Evolutionary conservation across 2,797 vertebrate genomes (phyloP).

Genomic region (Hyperoplus immaculatus): DNA sequence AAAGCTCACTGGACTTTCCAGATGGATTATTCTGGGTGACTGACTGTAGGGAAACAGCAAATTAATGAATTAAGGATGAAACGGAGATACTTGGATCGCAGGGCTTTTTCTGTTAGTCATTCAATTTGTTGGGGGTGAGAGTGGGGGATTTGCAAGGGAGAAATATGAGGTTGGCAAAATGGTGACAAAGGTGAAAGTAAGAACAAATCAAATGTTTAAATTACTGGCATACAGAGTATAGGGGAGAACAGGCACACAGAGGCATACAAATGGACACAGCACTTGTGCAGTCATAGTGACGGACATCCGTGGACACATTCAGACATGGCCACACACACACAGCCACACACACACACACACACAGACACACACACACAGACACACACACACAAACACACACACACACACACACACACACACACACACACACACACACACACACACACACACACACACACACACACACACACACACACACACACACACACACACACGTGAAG

Average conservation of each 20-base stretch:
- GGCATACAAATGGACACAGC: not conserved
- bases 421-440: not conserved
- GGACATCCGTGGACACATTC: not conserved
- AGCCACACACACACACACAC: not conserved
- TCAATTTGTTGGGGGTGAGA: constrained; percentile 31
- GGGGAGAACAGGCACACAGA: not conserved
- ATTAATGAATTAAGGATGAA: constrained; percentile 84
- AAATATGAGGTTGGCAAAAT: constrained; percentile 46
- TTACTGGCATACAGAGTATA: constrained; percentile 19
- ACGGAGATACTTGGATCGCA: constrained; percentile 79
- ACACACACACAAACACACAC: not conserved
- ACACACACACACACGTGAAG: not conserved
- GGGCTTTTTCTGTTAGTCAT: constrained; percentile 65
- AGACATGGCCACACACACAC: not conserved
- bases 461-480: not conserved
- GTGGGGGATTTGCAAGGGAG: constrained; percentile 25
- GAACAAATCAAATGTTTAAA: constrained; percentile 47
- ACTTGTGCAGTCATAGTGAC: not conserved
- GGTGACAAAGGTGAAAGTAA: constrained; percentile 64
- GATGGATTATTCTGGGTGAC: constrained; percentile 85
- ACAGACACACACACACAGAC: not conserved
- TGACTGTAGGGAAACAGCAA: constrained; percentile 83
- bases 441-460: not conserved
- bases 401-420: not conserved
- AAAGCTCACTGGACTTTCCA: constrained; percentile 83